Base-by-base conservation (phyloP, 53 echinoderm and acorn worm species). In the Antedon mediterranea region DNA sequence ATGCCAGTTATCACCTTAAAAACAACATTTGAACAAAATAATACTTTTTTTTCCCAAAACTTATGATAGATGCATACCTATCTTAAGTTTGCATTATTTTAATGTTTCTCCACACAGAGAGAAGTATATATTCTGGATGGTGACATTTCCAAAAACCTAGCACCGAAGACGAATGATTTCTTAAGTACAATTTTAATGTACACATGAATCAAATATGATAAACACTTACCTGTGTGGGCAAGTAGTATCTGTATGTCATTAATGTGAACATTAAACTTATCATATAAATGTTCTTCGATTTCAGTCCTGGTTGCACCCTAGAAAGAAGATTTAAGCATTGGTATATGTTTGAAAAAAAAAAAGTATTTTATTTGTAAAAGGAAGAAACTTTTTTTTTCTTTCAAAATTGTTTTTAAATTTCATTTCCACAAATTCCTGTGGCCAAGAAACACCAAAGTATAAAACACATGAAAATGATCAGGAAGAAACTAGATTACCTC, bases 231-330 rank as follows among this genome's bases (percentile, higher is more conserved):
- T 78, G 84, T 84, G 29, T 90, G 85, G 4, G 87, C 86, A 18
- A 97, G 82, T 11, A 97, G 76, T 33, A 92, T 88, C 81, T 97
- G 92, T 34, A 97, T 90, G 34, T 97, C 97, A 43, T 89, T 88
- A 26, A 97, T 78, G 57, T 87, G 73, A 71, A 90, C 87, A 13
- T 92, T 88, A 88, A 97, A 90, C 77, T 92, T 92, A 80, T 97
- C 97, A 30, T 97, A 97, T 31, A 97, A 76, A 31, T 88, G 81
- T 5, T 87, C 91, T 34, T 97, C 97, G 43, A 97, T 92, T 86
- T 97, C 97, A 0, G 91, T 91, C 27, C 89, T 92, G 23, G 97
- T 97, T 14, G 97, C 91, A 88, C 92, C 92, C 97, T 97, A 78
- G 30, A 78, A 41, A 31, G 43, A 20, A 29, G 4, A 37, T 6